Percentiles rank a stretch among this genome's conserved stretches.
Conservation (phyloP, 1,140 invertebrate genomes). For the Epicauta chinensis region DNA sequence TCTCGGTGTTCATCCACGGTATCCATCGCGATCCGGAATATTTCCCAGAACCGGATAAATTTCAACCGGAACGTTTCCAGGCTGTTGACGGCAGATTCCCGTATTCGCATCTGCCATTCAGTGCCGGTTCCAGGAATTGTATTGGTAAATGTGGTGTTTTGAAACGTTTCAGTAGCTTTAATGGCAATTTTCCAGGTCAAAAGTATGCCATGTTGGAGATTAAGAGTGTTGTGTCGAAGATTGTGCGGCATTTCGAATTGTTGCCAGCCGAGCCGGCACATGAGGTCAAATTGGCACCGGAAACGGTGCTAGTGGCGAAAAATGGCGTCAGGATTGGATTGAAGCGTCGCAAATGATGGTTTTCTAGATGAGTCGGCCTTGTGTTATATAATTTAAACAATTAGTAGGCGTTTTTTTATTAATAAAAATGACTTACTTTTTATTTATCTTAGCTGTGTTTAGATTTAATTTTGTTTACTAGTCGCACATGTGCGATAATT, state of each 20-base stretch:
- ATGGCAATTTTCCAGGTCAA: slow-evolving; percentile 7
- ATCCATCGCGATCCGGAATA: slow-evolving; percentile 61
- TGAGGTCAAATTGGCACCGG: neutral
- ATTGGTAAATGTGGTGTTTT: slow-evolving; percentile 48
- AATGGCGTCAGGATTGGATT: slow-evolving; percentile 5
- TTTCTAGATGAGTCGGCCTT: too few relatives aligned
- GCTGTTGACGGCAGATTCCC: slow-evolving; percentile 53
- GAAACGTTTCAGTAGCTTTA: neutral
- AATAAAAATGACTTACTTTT: too few relatives aligned
- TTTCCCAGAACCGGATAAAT: slow-evolving; percentile 65
- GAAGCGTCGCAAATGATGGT: neutral
- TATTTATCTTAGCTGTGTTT: too few relatives aligned
- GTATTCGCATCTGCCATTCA: slow-evolving; percentile 67
- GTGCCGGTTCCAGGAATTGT: slow-evolving; percentile 69
- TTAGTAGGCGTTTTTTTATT: too few relatives aligned
- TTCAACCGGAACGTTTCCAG: slow-evolving; percentile 73
- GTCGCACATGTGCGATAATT: too few relatives aligned
- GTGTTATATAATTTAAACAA: too few relatives aligned
- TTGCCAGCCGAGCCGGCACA: slow-evolving; percentile 1
- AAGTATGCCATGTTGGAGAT: slow-evolving; percentile 21
- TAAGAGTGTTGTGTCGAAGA: slow-evolving; percentile 15
- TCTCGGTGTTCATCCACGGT: slow-evolving; percentile 48
- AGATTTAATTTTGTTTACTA: too few relatives aligned
- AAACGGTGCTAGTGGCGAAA: slow-evolving; percentile 4
- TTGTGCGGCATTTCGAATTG: slow-evolving; percentile 4